Evolutionary conservation across 2,113 vertebrate species (phyloP).

Genomic region (Anser cygnoides): DNA sequence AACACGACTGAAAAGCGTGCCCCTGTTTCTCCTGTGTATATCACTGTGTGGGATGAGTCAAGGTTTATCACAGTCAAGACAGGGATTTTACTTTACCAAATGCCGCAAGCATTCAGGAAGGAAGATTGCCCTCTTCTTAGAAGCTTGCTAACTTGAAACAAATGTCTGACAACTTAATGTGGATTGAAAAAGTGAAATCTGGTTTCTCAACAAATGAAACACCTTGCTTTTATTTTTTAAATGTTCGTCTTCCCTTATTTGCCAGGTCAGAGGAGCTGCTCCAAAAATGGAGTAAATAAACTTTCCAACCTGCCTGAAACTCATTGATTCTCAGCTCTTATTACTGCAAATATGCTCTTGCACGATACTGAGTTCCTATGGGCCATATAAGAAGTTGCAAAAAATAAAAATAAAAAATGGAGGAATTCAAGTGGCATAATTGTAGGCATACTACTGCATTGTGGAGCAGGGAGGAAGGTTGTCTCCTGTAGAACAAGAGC

Average conservation of each 20-base stretch:
- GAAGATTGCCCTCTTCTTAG: neutral
- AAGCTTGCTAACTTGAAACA: neutral
- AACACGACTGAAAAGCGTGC: no score
- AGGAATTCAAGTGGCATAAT: fast-evolving
- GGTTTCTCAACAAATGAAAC: neutral
- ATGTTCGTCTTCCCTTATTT: neutral
- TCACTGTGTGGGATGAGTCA: neutral
- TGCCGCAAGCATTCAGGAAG: neutral
- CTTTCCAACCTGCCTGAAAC: neutral
- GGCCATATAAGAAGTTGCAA: neutral
- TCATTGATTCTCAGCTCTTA: neutral
- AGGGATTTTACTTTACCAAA: neutral
- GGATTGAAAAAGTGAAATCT: neutral
- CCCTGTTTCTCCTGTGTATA: neutral
- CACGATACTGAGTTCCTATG: neutral
- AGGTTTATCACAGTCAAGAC: neutral
- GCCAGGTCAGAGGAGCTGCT: neutral
- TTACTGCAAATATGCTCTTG: neutral
- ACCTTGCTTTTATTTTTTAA: neutral
- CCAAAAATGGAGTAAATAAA: neutral
- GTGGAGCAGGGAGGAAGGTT: neutral
- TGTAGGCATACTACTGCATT: neutral
- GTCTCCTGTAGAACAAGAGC: neutral
- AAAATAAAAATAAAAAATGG: no score
- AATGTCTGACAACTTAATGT: neutral